These are phyloP conservation scores for Brachionus manjavacas DNA, from an alignment of 1,140 invertebrate genomes.

Conservation along the genomic window DNA sequence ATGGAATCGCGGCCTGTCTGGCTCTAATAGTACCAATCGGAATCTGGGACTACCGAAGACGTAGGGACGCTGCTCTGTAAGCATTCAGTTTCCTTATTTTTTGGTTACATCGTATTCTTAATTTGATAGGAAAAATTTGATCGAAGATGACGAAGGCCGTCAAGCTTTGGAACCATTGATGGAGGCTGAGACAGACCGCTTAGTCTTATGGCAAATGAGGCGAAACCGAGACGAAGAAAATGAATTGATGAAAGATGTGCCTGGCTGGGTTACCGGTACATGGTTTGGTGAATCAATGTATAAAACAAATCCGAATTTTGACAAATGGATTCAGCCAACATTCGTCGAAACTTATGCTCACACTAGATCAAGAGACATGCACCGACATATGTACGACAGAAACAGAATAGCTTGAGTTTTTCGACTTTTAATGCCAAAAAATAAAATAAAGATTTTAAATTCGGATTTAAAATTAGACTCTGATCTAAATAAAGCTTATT, in stretches of 20 bases:
- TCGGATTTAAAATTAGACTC: neutral
- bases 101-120: neutral
- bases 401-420: slow-evolving; percentile 19
- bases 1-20: neutral
- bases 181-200: slow-evolving; percentile 65
- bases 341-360: slow-evolving; percentile 28
- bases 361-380: slow-evolving; percentile 25
- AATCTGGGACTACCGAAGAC: slow-evolving; percentile 37
- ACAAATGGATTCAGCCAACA: slow-evolving; percentile 38
- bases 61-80: neutral
- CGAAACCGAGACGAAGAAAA: slow-evolving; percentile 76
- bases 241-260: slow-evolving; percentile 77
- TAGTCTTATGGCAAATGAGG: slow-evolving; percentile 70
- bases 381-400: slow-evolving; percentile 27
- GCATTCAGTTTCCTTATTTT: neutral
- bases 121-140: neutral
- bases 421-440: neutral
- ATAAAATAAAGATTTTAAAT: neutral
- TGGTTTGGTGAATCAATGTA: slow-evolving; percentile 76
- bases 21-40: slow-evolving; percentile 29
- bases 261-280: slow-evolving; percentile 77
- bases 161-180: slow-evolving; percentile 71
- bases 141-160: slow-evolving; percentile 70
- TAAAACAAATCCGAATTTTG: slow-evolving; percentile 44
- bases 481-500: slow-evolving; percentile 1